Percentiles rank a stretch among this genome's conserved stretches.
These are phyloP conservation scores for Orthonychiurus folsomi DNA, from an alignment of 2,888 invertebrate genomes.

Conservation along the genomic window DNA sequence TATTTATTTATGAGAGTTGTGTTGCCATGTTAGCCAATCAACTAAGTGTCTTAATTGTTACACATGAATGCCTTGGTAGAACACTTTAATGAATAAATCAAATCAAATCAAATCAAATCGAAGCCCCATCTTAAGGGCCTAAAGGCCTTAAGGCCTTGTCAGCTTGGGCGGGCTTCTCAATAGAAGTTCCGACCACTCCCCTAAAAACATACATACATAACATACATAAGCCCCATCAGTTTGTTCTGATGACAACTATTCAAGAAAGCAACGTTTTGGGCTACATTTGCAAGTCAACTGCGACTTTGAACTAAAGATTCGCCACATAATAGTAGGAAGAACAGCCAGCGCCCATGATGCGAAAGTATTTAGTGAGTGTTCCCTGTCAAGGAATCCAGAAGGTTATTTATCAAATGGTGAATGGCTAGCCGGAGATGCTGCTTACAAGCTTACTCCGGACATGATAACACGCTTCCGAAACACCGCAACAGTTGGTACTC, in stretches of 20 bases:
- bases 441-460: slow-evolving; percentile 4
- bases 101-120: too few species aligned
- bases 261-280: slow-evolving; percentile 15
- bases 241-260: slow-evolving; percentile 15
- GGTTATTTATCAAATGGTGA: slow-evolving; percentile 9
- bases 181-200: too few species aligned
- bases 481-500: not conserved
- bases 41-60: too few species aligned
- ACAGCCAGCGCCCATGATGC: slow-evolving; percentile 16
- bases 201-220: too few species aligned
- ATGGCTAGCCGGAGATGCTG: slow-evolving; percentile 16
- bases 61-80: too few species aligned
- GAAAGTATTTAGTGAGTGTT: slow-evolving; percentile 12
- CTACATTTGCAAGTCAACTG: slow-evolving; percentile 18
- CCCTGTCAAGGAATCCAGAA: not conserved
- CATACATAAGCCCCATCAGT: too few species aligned
- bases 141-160: too few species aligned
- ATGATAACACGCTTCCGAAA: slow-evolving; percentile 9
- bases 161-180: too few species aligned
- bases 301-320: slow-evolving; percentile 9
- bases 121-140: too few species aligned
- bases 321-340: slow-evolving; percentile 15
- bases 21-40: too few species aligned
- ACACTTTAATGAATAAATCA: too few species aligned
- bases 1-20: too few species aligned